Evolutionary conservation across 1,140 invertebrate species (phyloP), one percentile per base, ranked within the genome.

Genomic region (Caenorhabditis brenneri): DNA sequence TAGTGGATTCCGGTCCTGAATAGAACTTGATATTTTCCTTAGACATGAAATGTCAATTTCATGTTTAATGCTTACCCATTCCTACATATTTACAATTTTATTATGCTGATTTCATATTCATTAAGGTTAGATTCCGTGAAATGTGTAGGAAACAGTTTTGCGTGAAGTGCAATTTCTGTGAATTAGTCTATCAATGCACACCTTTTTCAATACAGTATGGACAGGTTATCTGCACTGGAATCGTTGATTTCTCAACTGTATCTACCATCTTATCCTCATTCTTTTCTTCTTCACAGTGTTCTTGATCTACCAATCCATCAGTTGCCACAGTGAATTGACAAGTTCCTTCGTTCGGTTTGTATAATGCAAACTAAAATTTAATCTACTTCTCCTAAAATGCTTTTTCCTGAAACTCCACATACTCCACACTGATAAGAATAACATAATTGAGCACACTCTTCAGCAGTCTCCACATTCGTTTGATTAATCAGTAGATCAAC

Each of bases 321-420:
- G 83, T 84, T 24, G 80, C 78, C 10, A 80, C 83, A 2, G 78
- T 84, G 29, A 42, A 84, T 53, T 84, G 83, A 39, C 83, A 84
- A 0, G n/a, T 48, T 33, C 22, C 51, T 5, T 33, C 53, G 1
- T n/a, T 29, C 31, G 83, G 36, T 15, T 84, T 78, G 46, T 55
- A 84, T 6, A 55, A 80, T 29, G 83, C 83, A 49, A 80, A 84
- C 81, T 82, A 65, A 82, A 82, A 55, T 53, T 81, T 49, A 7
- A 19, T 55, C 49, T 58, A 58, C 4, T 81, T 16, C 5, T 9
- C 24, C 5, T 74, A 9, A 16, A n/a, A 19, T 31, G 4, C 9
- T 39, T 12, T 29, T 22, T 19, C 24, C 27, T 81, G 12, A 1
- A 48, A 49, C 16, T n/a, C n/a, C n/a, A 69, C 81, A 29, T 65